These are phyloP conservation scores for Dione juno DNA, from an alignment of 2,888 invertebrate genomes.

Conservation along the genomic window DNA sequence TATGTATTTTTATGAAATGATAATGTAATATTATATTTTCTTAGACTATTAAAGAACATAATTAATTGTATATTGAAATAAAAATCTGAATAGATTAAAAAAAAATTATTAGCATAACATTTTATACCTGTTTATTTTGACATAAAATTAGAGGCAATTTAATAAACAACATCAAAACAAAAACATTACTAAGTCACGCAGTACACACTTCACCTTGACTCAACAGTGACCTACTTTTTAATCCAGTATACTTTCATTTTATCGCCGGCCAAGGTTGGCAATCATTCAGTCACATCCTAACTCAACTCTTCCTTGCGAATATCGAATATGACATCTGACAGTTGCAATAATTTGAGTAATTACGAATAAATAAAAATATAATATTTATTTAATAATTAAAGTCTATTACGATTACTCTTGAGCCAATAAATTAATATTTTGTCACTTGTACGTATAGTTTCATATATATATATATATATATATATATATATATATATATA, in stretches of 20 bases:
- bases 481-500: too few relatives aligned
- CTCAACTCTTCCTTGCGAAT: constrained; percentile 22
- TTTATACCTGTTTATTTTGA: constrained; percentile 11
- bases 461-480: too few relatives aligned
- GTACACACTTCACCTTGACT: constrained; percentile 57
- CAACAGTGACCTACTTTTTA: constrained; percentile 62
- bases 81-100: too few relatives aligned
- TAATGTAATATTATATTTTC: too few relatives aligned
- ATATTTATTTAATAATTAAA: too few relatives aligned
- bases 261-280: constrained; percentile 45
- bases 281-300: constrained; percentile 27
- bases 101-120: neutral
- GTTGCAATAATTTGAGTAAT: neutral
- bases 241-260: constrained; percentile 59
- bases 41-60: too few relatives aligned
- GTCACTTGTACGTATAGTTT: too few relatives aligned
- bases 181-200: constrained; percentile 20
- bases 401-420: too few relatives aligned
- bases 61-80: too few relatives aligned
- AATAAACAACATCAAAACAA: constrained; percentile 10
- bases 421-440: too few relatives aligned
- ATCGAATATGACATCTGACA: neutral
- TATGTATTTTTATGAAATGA: too few relatives aligned
- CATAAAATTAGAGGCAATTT: neutral
- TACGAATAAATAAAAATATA: too few relatives aligned